phyloP scores from a whole-genome alignment of 2,113 vertebrate species.

The Megaleporinus macrocephalus region DNA sequence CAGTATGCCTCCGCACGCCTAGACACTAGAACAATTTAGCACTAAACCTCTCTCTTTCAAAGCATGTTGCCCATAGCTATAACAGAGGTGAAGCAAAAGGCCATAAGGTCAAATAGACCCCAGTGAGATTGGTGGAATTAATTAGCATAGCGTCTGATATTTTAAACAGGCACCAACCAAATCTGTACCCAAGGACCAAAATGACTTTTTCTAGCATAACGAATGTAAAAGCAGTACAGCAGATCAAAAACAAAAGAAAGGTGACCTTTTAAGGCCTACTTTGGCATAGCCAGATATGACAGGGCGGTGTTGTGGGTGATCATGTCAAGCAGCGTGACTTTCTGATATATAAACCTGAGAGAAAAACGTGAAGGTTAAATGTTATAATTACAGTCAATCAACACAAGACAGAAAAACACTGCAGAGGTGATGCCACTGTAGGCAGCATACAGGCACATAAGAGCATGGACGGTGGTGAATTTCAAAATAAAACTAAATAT shows the following conservation, averaged over 20 bases:
- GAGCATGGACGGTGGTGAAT: too few species aligned
- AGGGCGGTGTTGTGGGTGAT: neutral
- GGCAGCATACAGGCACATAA: neutral
- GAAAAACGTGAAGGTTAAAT: too few species aligned
- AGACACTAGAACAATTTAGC: too few species aligned
- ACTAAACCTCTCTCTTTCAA: too few species aligned
- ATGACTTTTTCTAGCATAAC: neutral
- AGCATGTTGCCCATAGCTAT: too few species aligned
- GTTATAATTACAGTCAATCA: neutral
- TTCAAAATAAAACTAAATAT: too few species aligned
- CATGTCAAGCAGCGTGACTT: neutral
- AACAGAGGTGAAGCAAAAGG: neutral
- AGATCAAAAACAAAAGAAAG: neutral
- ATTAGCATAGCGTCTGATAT: constrained; percentile 7
- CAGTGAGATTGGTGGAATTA: constrained; percentile 28
- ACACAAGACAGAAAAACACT: neutral
- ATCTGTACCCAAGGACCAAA: constrained; percentile 9
- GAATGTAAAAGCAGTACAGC: neutral
- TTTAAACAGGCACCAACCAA: neutral
- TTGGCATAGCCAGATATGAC: neutral
- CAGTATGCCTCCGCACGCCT: too few species aligned
- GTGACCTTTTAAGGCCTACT: neutral
- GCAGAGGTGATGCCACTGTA: too few species aligned
- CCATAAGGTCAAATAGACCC: neutral
- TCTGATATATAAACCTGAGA: neutral